Base-by-base conservation (phyloP, 2,113 vertebrate species). In the Aphelocoma coerulescens region DNA sequence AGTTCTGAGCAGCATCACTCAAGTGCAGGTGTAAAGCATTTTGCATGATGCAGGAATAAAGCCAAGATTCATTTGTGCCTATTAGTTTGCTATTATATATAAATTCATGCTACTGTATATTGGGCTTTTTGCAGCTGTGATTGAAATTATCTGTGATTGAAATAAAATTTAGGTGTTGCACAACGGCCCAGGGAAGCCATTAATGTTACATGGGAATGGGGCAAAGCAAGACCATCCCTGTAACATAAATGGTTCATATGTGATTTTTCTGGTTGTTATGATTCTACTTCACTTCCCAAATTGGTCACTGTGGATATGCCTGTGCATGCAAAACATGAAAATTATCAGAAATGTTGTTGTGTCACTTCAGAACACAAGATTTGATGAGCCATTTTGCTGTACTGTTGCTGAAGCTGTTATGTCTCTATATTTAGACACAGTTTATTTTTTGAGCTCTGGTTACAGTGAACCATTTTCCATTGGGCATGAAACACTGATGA, bases 181-280 rank as follows among this genome's bases (percentile, higher is more conserved):
- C 59, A 63, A 72, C 16, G 78, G 32, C 39, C 12, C 28, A 85
- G 39, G 44, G 48, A 39, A 77, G 32, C 5, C 24, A 73, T 20
- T 26, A 30, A 35, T 28, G n/a, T 46, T 22, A 32, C n/a, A 30
- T 1, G 68, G n/a, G 51, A 87, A 35, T 0, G 1, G 0, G 0
- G 14, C 23, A 82, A 88, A 79, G 41, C 33, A 48, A 86, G 67
- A 46, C 18, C 7, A 35, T 68, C 26, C 24, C 68, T 43, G 28
- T 24, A 72, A 63, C 7, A 7, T 11, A 10, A 59, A 52, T 67
- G 16, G 48, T 37, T 80, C 14, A 7, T 17, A 20, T 62, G 63
- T 55, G 52, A 51, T 66, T 88, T 89, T 91, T 77, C 66, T 85
- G 37, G 32, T 71, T 74, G 26, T 24, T 88, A 33, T 18, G 26